A percentile compares a stretch with the other conserved stretches of the same genome.
These are phyloP conservation scores for Cylloceria caligata DNA, from an alignment of 2,888 invertebrate genomes.

Conservation along the genomic window DNA sequence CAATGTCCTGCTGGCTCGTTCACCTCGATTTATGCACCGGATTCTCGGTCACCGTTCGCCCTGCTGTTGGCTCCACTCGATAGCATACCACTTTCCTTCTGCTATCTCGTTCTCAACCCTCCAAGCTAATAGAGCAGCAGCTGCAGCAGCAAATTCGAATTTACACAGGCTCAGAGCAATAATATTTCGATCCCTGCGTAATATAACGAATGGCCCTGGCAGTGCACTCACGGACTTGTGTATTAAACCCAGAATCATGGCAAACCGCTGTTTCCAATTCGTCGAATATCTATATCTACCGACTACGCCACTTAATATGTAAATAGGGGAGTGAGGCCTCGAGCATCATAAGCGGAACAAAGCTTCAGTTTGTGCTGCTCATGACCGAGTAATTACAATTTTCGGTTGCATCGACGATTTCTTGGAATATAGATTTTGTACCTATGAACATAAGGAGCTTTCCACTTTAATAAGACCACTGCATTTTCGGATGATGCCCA, in stretches of 20 bases:
- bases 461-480: not conserved
- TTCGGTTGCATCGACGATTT: not conserved
- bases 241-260: slow-evolving; percentile 43
- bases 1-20: slow-evolving; percentile 59
- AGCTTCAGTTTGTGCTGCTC: not conserved
- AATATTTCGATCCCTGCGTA: slow-evolving; percentile 46
- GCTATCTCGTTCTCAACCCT: slow-evolving; percentile 52
- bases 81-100: slow-evolving; percentile 56
- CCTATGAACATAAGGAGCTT: not conserved
- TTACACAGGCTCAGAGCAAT: slow-evolving; percentile 59
- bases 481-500: not conserved
- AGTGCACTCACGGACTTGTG: slow-evolving; percentile 30
- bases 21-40: slow-evolving; percentile 63
- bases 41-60: slow-evolving; percentile 56
- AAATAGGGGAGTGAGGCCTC: not conserved
- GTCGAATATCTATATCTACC: slow-evolving; percentile 1
- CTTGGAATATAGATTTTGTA: not conserved
- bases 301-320: not conserved
- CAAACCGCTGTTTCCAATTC: slow-evolving; percentile 27
- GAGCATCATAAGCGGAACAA: not conserved
- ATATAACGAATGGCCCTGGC: slow-evolving; percentile 61
- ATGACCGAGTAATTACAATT: not conserved
- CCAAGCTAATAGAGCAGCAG: slow-evolving; percentile 47
- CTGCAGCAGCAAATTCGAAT: slow-evolving; percentile 62
- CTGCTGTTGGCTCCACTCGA: slow-evolving; percentile 54